A percentile compares a stretch with the other conserved stretches of the same genome.
These are phyloP conservation scores for Dipus sagitta DNA, from an alignment of 2,797 vertebrate genomes.

Conservation along the genomic window DNA sequence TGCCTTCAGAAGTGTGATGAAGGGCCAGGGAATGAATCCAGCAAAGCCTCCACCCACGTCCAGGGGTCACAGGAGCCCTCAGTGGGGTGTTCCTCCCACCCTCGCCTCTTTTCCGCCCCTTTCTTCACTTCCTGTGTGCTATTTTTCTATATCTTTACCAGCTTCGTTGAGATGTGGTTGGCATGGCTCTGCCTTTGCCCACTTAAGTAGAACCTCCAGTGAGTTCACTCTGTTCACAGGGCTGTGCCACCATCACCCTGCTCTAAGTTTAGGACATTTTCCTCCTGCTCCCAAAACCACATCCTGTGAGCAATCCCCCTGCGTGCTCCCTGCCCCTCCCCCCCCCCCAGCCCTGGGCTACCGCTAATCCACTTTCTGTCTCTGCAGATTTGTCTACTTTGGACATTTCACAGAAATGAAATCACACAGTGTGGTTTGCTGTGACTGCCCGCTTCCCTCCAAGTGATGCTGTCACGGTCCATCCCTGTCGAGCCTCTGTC, in stretches of 20 bases:
- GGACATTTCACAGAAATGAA: background rate
- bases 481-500: background rate
- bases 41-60: background rate
- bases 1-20: fast-evolving
- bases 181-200: background rate
- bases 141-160: background rate
- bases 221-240: background rate
- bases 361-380: background rate
- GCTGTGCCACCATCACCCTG: background rate
- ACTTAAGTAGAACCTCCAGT: background rate
- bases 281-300: background rate
- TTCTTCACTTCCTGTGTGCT: no score
- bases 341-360: background rate
- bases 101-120: fast-evolving
- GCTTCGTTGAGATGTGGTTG: background rate
- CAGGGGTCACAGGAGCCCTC: background rate
- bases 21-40: background rate
- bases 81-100: background rate
- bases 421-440: background rate
- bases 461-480: background rate
- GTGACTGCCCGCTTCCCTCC: background rate
- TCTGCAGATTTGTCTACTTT: background rate
- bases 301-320: background rate
- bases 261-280: slow-evolving; percentile 37
- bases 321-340: background rate